Percentiles rank a stretch among this genome's conserved stretches.
Evolutionary conservation across 2,113 vertebrate genomes (phyloP).

Genomic region (Tor tambroides): DNA sequence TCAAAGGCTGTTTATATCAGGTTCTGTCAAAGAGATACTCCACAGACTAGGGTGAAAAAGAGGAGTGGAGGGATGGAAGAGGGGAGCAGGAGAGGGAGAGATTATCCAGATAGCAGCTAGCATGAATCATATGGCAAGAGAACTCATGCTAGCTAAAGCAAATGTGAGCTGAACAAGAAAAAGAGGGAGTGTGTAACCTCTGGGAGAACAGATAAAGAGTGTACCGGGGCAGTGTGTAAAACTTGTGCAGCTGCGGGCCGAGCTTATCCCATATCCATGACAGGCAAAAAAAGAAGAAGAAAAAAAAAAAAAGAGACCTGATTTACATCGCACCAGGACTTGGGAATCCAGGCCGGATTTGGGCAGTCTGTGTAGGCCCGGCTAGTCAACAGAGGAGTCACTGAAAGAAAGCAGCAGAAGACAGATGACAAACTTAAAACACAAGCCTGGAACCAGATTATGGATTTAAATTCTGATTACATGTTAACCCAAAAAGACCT

Average conservation of each 20-base stretch:
- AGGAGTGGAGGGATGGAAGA: slow-evolving; percentile 26
- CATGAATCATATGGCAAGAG: slow-evolving; percentile 50
- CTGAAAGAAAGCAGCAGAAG: slow-evolving; percentile 37
- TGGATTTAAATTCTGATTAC: slow-evolving; percentile 28
- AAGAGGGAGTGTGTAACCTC: slow-evolving; percentile 39
- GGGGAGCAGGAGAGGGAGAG: slow-evolving; percentile 41
- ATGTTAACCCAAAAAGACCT: slow-evolving; percentile 13
- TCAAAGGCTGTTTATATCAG: slow-evolving; percentile 44
- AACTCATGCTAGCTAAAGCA: slow-evolving; percentile 45
- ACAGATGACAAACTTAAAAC: slow-evolving; percentile 30
- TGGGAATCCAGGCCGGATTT: slow-evolving; percentile 34
- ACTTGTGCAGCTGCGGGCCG: slow-evolving; percentile 34
- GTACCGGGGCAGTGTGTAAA: slow-evolving; percentile 29
- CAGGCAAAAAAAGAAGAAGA: not conserved
- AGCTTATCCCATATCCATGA: slow-evolving; percentile 40
- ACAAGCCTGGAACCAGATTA: slow-evolving; percentile 21
- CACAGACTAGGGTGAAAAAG: slow-evolving; percentile 29
- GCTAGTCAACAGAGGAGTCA: slow-evolving; percentile 15
- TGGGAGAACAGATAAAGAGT: slow-evolving; percentile 47
- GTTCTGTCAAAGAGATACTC: slow-evolving; percentile 47
- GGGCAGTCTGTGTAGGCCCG: not conserved
- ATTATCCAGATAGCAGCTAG: slow-evolving; percentile 53
- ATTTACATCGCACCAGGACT: slow-evolving; percentile 36
- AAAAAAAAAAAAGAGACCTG: not conserved
- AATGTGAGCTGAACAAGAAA: slow-evolving; percentile 40